Evolutionary conservation across 2,113 vertebrate species (phyloP).

Genomic region (Sitta europaea): DNA sequence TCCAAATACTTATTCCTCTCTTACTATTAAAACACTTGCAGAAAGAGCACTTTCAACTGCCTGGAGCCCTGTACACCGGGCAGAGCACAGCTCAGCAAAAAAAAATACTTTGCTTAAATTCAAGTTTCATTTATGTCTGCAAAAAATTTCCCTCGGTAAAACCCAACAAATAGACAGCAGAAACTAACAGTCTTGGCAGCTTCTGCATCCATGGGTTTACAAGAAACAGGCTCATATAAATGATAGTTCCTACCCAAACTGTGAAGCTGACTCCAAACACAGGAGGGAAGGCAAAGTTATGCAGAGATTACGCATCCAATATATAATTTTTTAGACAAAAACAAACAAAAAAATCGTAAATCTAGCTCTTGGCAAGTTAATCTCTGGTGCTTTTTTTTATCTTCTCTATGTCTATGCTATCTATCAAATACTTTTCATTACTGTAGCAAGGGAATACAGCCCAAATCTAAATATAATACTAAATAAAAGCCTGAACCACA

Average conservation of each 20-base stretch:
- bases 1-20: conserved; percentile 67
- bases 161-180: background rate
- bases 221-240: background rate
- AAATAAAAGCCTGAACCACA: background rate
- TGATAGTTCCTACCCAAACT: background rate
- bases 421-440: background rate
- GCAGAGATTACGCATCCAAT: background rate
- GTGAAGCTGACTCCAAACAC: background rate
- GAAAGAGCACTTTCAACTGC: conserved; percentile 33
- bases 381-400: background rate
- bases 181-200: background rate
- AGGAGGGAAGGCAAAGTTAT: background rate
- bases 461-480: background rate
- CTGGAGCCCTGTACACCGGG: background rate
- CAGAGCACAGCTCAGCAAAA: background rate
- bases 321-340: background rate
- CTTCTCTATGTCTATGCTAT: background rate
- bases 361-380: background rate
- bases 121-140: background rate
- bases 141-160: background rate
- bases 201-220: background rate
- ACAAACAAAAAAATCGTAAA: background rate
- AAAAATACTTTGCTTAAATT: background rate
- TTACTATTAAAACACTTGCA: conserved; percentile 61
- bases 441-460: background rate